phyloP scores from a whole-genome alignment of 2,888 invertebrate genomes.

The Carpatolechia fugitivella region DNA sequence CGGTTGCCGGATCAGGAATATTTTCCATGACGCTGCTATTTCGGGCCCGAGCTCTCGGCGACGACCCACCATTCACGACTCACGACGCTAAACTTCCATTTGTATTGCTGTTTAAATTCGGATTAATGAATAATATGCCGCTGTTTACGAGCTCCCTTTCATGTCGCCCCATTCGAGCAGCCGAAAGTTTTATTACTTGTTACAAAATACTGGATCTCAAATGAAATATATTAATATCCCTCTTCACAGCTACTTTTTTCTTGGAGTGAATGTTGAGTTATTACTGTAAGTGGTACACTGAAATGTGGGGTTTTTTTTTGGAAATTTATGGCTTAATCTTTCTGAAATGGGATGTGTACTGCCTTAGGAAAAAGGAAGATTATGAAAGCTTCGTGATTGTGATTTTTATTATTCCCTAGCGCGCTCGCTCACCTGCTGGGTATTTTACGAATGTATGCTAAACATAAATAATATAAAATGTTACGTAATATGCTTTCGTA shows the following conservation, averaged over 20 bases:
- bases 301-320: neutral
- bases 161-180: neutral
- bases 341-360: slow-evolving; percentile 1
- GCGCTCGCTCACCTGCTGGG: neutral
- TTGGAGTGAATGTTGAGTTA: slow-evolving; percentile 5
- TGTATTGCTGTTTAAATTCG: slow-evolving; percentile 11
- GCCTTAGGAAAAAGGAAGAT: neutral
- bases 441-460: neutral
- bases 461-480: too few relatives aligned
- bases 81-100: slow-evolving; percentile 14
- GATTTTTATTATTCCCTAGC: neutral
- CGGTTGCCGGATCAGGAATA: neutral
- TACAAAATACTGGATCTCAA: slow-evolving; percentile 3
- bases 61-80: neutral
- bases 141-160: slow-evolving; percentile 9
- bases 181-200: slow-evolving; percentile 7
- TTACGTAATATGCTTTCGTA: too few relatives aligned
- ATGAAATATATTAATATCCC: slow-evolving; percentile 7
- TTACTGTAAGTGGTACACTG: neutral
- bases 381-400: neutral
- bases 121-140: slow-evolving; percentile 16
- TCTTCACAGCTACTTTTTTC: neutral
- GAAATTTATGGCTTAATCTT: slow-evolving; percentile 2
- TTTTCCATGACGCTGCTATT: slow-evolving; percentile 3
- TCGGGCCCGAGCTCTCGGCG: neutral